Evolutionary conservation across 2,888 invertebrate species (phyloP).

Genomic region (Venusia cambrica): DNA sequence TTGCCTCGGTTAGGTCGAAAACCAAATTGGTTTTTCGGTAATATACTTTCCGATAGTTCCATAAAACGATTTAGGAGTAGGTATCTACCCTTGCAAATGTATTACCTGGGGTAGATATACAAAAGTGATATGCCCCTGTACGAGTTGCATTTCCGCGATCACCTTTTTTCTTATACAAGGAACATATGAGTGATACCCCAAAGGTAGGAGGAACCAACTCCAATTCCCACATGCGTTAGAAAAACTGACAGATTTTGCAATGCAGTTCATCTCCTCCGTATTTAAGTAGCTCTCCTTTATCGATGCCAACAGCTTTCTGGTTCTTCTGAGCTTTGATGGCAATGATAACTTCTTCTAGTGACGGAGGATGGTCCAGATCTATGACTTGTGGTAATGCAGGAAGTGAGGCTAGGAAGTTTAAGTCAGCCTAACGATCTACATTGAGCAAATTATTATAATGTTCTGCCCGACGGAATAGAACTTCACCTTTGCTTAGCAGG

Average conservation of each 20-base stretch:
- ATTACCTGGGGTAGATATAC: neutral
- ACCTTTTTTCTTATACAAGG: conserved; percentile 4
- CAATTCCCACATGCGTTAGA: conserved; percentile 1
- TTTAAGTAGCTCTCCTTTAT: conserved; percentile 2
- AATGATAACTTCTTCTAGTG: neutral
- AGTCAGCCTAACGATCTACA: conserved; percentile 6
- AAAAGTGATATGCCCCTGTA: conserved; percentile 7
- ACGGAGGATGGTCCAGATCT: neutral
- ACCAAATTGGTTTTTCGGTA: conserved; percentile 1
- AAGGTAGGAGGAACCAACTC: neutral
- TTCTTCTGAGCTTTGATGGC: conserved; percentile 2
- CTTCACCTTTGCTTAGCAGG: neutral
- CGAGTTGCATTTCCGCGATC: conserved; percentile 5
- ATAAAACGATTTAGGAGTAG: conserved; percentile 1
- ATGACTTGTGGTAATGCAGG: neutral
- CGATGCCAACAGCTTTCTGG: conserved; percentile 1
- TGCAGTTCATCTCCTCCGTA: conserved; percentile 7
- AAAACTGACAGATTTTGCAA: neutral
- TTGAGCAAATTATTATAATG: conserved; percentile 5
- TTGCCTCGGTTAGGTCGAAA: neutral
- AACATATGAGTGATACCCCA: neutral
- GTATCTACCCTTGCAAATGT: conserved; percentile 4
- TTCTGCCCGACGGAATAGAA: conserved; percentile 5
- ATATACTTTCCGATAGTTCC: neutral
- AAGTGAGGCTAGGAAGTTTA: neutral